A percentile compares a stretch with the other conserved stretches of the same genome.
Evolutionary conservation across 1,140 invertebrate genomes (phyloP).

Genomic region (Ectropis grisescens): DNA sequence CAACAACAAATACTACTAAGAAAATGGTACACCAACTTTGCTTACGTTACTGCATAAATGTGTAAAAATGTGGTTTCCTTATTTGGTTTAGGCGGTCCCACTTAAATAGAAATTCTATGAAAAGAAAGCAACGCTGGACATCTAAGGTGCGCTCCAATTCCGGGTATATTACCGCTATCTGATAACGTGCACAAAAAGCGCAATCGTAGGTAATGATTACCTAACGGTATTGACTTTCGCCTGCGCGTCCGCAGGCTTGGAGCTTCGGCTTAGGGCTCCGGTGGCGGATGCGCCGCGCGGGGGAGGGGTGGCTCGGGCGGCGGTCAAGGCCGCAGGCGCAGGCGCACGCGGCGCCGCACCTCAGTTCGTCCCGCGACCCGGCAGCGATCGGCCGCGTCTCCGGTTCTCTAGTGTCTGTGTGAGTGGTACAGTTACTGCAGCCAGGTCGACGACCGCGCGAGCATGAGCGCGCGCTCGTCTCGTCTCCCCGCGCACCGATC

Average conservation of each 20-base stretch:
- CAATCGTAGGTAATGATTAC: conserved; percentile 7
- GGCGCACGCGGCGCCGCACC: conserved; percentile 27
- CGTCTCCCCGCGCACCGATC: conserved; percentile 13
- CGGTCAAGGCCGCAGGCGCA: conserved; percentile 53
- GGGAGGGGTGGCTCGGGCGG: conserved; percentile 16
- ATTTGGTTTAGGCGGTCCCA: no score
- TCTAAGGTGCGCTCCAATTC: no score
- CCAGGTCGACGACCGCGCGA: conserved; percentile 52
- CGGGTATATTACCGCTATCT: conserved; percentile 10
- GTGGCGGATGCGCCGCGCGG: conserved; percentile 17
- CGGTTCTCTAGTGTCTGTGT: conserved; percentile 23
- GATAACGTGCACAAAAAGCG: conserved; percentile 2
- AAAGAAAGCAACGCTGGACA: no score
- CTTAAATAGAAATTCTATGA: no score
- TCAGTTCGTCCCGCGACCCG: conserved; percentile 27
- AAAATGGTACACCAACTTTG: no score
- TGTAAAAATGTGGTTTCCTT: no score
- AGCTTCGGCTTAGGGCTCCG: not conserved
- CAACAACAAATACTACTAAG: no score
- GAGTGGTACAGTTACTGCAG: conserved; percentile 36
- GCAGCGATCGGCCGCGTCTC: conserved; percentile 7
- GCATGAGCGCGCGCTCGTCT: conserved; percentile 39
- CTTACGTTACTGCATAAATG: no score
- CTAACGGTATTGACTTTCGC: conserved; percentile 13
- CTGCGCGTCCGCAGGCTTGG: no score